A percentile compares a stretch with the other conserved stretches of the same genome.
Evolutionary conservation across 2,888 invertebrate species (phyloP).

Genomic region (Sarcophaga rosellei): DNA sequence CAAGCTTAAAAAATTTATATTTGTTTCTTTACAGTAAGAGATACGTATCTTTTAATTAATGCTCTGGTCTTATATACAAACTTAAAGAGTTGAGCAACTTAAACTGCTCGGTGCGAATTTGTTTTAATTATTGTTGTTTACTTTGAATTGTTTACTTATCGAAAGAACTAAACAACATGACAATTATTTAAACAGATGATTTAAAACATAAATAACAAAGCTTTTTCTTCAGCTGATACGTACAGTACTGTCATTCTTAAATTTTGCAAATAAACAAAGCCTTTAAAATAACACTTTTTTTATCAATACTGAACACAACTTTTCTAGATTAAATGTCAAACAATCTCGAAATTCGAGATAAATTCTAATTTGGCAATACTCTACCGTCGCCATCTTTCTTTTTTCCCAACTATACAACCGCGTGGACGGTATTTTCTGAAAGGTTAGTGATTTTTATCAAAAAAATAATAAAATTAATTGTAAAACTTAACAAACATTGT

Average conservation of each 20-base stretch:
- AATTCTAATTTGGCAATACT: constrained; percentile 45
- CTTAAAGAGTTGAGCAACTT: too few relatives aligned
- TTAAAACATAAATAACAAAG: too few relatives aligned
- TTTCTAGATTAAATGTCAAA: constrained; percentile 48
- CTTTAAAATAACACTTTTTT: too few relatives aligned
- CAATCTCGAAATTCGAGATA: constrained; percentile 8
- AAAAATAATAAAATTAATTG: constrained; percentile 45
- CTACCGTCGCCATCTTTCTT: constrained; percentile 75
- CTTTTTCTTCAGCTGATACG: constrained; percentile 26
- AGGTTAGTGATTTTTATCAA: constrained; percentile 74
- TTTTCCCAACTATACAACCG: constrained; percentile 78
- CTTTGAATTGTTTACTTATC: too few relatives aligned
- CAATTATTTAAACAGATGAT: too few relatives aligned
- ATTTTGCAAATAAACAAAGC: constrained; percentile 14
- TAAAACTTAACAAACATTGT: not conserved
- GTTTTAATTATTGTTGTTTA: too few relatives aligned
- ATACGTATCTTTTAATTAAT: too few relatives aligned
- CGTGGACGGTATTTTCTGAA: constrained; percentile 78
- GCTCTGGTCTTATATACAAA: too few relatives aligned
- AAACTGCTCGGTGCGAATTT: too few relatives aligned
- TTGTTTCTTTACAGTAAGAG: too few relatives aligned
- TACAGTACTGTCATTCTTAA: not conserved
- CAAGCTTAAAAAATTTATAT: too few relatives aligned
- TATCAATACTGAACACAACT: constrained; percentile 11
- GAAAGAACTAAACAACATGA: too few relatives aligned